phyloP scores from a whole-genome alignment of 2,888 invertebrate species.

The Cryptus armator region DNA sequence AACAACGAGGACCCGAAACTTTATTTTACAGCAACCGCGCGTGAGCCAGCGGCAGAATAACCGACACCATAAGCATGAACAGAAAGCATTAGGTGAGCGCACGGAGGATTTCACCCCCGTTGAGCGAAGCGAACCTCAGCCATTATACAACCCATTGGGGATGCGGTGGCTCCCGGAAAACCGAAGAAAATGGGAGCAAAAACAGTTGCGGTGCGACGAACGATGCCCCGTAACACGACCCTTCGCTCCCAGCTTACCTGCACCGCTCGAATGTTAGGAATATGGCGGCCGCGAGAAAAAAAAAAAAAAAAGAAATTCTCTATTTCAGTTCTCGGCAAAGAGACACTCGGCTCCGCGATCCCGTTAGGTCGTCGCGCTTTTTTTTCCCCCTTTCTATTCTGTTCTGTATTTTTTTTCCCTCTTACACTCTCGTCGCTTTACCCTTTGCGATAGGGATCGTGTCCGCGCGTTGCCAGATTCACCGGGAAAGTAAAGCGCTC shows the following conservation, averaged over 20 bases:
- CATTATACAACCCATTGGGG: conserved; percentile 71
- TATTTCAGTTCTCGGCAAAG: conserved; percentile 42
- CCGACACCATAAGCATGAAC: conserved; percentile 70
- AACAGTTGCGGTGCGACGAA: conserved; percentile 68
- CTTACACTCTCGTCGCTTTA: conserved; percentile 17
- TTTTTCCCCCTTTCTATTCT: conserved; percentile 55
- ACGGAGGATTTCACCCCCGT: conserved; percentile 71
- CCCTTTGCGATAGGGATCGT: conserved; percentile 51
- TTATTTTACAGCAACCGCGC: conserved; percentile 63
- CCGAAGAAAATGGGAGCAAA: conserved; percentile 78
- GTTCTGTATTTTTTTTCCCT: conserved; percentile 37
- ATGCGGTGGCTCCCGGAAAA: conserved; percentile 76
- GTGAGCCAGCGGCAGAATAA: conserved; percentile 16
- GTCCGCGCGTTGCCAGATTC: conserved; percentile 12
- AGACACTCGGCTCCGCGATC: conserved; percentile 56
- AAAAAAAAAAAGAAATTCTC: conserved; percentile 60
- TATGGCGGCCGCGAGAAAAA: conserved; percentile 48
- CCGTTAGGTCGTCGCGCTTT: conserved; percentile 68
- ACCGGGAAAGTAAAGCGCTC: conserved; percentile 33
- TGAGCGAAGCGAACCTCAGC: conserved; percentile 75
- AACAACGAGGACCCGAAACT: conserved; percentile 56
- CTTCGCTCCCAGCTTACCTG: conserved; percentile 54
- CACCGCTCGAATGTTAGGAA: conserved; percentile 18
- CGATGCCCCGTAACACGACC: conserved; percentile 61
- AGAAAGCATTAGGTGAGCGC: conserved; percentile 77